A percentile compares a stretch with the other conserved stretches of the same genome.
Evolutionary conservation across 2,888 invertebrate genomes (phyloP).

Genomic region (Cepaea hortensis): DNA sequence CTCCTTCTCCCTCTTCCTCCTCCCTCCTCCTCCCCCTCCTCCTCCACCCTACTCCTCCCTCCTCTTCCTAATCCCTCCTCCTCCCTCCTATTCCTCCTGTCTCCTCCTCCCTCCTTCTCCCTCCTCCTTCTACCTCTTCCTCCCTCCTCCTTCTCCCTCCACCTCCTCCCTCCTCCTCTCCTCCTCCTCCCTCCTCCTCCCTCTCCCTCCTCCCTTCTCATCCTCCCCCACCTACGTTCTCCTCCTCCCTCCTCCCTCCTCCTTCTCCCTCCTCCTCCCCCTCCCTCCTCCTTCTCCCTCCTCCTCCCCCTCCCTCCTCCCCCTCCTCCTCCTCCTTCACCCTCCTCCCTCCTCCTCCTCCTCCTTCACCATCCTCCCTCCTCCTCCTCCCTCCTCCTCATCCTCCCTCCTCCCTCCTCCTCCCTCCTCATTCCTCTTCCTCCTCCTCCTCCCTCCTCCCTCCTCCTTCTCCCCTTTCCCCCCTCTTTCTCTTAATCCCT

Average conservation of each 20-base stretch:
- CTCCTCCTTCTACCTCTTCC: too few relatives aligned
- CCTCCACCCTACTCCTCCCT: neutral
- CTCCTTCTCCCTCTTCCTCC: neutral
- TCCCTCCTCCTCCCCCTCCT: neutral
- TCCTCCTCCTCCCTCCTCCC: constrained; percentile 1
- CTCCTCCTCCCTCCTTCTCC: neutral
- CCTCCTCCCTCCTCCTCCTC: neutral
- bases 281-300: neutral
- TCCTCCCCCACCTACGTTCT: too few relatives aligned
- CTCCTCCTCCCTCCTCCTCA: too few relatives aligned
- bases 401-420: too few relatives aligned
- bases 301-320: neutral
- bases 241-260: too few relatives aligned
- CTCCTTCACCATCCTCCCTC: constrained; percentile 20
- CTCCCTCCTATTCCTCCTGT: too few relatives aligned
- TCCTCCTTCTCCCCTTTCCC: neutral
- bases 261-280: neutral
- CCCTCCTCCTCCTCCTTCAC: neutral
- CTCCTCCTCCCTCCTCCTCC: neutral
- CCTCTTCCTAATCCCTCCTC: too few relatives aligned
- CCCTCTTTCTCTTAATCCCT: neutral
- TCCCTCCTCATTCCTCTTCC: too few relatives aligned
- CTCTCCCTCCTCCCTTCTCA: too few relatives aligned
- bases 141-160: neutral
- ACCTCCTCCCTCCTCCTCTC: neutral